Evolutionary conservation across 2,888 invertebrate genomes (phyloP), one percentile per base, ranked within the genome.

Genomic region (Onthophagus sagittarius): DNA sequence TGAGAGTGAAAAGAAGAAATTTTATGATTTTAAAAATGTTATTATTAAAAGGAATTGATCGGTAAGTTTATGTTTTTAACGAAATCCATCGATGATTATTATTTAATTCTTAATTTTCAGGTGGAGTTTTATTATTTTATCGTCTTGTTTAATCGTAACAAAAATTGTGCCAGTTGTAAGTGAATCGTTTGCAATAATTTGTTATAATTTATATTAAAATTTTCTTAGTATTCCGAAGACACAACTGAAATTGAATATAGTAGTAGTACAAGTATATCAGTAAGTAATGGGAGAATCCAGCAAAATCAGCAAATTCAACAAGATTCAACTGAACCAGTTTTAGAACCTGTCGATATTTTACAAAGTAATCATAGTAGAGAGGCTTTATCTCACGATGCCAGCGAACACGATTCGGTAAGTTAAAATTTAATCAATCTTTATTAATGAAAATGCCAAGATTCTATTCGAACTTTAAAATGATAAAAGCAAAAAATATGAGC

Each of bases 371-470:
- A 82, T 53, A 92, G 92, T 2, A 88, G 92, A 82, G 93, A 93
- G 82, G 91, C 92, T 0, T 86, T 93, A 39, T 89, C 90, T 76
- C 90, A 91, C 75, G 93, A 93, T 80, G 92, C 92, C 78, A 93
- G 92, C 81, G 92, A 93, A 83, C 92, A 92, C 82, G 92, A 93
- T 81, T 90, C 93, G 78, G 93, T 93, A 85, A 91, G 92, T 88
- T 74, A 15, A 71, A 9, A 63, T 15, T 32, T 62, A 15, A n/a
- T n/a, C 15, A 14, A 63, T 72, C 71, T 53, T 53, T 53, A 9
- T 53, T 53, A 23, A 23, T 23, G 3, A 23, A 23, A 23, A 23
- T 23, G 3, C 3, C 23, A 23, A 23, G 23, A 23, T 23, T 23
- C 23, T 53, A 11, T 9, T 53, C 39, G 39, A 53, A 53, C 11